These are phyloP conservation scores for Aphelenchoides bicaudatus DNA, from an alignment of 2,888 invertebrate genomes.

Conservation along the genomic window DNA sequence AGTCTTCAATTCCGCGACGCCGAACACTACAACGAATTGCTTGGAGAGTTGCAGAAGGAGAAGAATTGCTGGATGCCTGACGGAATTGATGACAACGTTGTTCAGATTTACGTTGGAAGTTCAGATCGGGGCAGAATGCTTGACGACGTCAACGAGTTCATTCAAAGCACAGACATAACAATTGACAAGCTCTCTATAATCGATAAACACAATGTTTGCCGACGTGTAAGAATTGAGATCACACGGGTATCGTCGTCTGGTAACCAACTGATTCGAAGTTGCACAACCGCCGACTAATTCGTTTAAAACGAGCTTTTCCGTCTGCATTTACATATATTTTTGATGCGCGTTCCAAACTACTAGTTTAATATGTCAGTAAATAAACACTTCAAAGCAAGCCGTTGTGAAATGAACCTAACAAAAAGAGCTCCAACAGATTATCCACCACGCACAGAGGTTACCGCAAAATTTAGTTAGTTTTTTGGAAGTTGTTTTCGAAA, in stretches of 20 bases:
- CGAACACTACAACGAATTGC: constrained; percentile 39
- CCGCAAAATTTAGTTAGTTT: too few relatives aligned
- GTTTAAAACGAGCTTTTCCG: too few relatives aligned
- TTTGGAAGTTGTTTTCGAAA: too few relatives aligned
- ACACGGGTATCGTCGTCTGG: constrained; percentile 32
- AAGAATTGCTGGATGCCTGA: constrained; percentile 52
- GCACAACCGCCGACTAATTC: constrained; percentile 49
- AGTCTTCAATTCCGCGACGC: constrained; percentile 38
- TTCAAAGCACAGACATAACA: constrained; percentile 42
- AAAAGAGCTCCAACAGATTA: too few relatives aligned
- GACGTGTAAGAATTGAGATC: constrained; percentile 18
- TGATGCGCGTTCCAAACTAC: too few relatives aligned
- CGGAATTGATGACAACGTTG: constrained; percentile 49
- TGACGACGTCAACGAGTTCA: constrained; percentile 38
- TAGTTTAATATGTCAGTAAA: too few relatives aligned
- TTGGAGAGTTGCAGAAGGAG: constrained; percentile 50
- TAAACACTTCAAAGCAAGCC: too few relatives aligned
- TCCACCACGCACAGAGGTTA: too few relatives aligned
- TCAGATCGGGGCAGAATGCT: constrained; percentile 35
- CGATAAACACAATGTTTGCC: constrained; percentile 40
- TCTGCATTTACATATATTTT: too few relatives aligned
- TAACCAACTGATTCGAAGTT: constrained; percentile 46
- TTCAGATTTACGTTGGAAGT: constrained; percentile 45
- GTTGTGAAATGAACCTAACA: too few relatives aligned
- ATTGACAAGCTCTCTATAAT: constrained; percentile 43